Percentiles rank a stretch among this genome's conserved stretches.
Evolutionary conservation across 2,797 vertebrate genomes (phyloP).

Genomic region (Oryzias dopingdopingensis): DNA sequence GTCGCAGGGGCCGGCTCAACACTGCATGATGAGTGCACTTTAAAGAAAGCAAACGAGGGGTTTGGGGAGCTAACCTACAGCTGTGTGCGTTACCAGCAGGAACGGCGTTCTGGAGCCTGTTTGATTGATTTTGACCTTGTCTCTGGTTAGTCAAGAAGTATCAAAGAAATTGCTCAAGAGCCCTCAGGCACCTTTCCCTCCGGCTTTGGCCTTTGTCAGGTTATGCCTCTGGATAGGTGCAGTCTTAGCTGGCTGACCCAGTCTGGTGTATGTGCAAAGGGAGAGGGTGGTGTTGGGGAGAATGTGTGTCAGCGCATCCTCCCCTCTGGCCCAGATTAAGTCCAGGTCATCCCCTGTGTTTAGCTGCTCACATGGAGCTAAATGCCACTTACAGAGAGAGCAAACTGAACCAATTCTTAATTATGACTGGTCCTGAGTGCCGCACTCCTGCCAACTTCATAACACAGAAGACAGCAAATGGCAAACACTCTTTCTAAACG

Average conservation of each 20-base stretch:
- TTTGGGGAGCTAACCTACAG: conserved; percentile 67
- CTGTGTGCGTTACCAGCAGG: conserved; percentile 53
- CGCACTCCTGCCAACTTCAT: conserved; percentile 20
- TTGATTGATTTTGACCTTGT: conserved; percentile 75
- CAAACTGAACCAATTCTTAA: conserved; percentile 55
- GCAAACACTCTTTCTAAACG: conserved; percentile 15
- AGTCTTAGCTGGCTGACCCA: conserved; percentile 62
- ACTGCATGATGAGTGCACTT: conserved; percentile 70
- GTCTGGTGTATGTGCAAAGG: conserved; percentile 49
- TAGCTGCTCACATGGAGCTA: conserved; percentile 68
- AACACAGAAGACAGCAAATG: conserved; percentile 44
- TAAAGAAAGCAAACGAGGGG: conserved; percentile 67
- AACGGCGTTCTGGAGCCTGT: conserved; percentile 67
- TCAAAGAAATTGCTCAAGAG: conserved; percentile 66
- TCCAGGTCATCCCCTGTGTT: conserved; percentile 69
- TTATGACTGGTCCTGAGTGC: conserved; percentile 42
- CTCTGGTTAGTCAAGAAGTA: conserved; percentile 71
- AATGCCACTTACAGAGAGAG: conserved; percentile 62
- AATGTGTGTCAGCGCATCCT: conserved; percentile 58
- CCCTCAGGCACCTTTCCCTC: conserved; percentile 62
- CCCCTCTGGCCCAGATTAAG: conserved; percentile 78
- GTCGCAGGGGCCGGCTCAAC: conserved; percentile 67
- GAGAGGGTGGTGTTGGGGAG: conserved; percentile 35
- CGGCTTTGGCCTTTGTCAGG: conserved; percentile 66
- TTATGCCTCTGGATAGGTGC: conserved; percentile 50